Conservation (phyloP, 2,113 vertebrate species). For the Camarhynchus parvulus region DNA sequence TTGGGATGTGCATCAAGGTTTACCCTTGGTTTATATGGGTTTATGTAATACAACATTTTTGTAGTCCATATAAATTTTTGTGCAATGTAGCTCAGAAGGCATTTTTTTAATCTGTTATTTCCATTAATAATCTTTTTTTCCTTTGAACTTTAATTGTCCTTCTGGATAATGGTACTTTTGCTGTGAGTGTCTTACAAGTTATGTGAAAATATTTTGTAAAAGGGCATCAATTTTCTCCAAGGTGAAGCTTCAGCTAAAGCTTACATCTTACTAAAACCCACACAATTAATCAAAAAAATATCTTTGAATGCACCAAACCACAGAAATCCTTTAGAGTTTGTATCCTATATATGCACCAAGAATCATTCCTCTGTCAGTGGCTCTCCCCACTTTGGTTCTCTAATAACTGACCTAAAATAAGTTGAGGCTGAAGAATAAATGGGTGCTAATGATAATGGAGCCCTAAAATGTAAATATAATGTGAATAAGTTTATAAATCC, state of each 20-base stretch:
- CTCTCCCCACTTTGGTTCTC: not conserved
- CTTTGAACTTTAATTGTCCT: not conserved
- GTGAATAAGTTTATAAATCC: not conserved
- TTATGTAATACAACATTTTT: not conserved
- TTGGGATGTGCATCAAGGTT: not conserved
- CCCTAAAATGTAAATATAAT: not conserved
- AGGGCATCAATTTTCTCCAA: not conserved
- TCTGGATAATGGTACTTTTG: not conserved
- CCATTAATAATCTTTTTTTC: not conserved
- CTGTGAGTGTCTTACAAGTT: not conserved
- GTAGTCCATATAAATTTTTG: not conserved
- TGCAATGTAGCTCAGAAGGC: not conserved
- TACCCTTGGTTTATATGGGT: not conserved
- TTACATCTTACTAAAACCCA: not conserved
- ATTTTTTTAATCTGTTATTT: not conserved
- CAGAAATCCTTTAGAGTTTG: not conserved
- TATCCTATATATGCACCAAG: fast-evolving
- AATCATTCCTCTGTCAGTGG: not conserved
- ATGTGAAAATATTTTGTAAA: not conserved
- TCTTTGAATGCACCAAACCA: not conserved
- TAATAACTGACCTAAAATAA: not conserved
- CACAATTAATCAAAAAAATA: fast-evolving
- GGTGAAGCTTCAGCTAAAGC: not conserved
- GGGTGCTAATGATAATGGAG: not conserved
- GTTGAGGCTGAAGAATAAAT: not conserved